Percentiles rank a stretch among this genome's conserved stretches.
Evolutionary conservation across 2,797 vertebrate genomes (phyloP).

Genomic region (Morelia viridis): DNA sequence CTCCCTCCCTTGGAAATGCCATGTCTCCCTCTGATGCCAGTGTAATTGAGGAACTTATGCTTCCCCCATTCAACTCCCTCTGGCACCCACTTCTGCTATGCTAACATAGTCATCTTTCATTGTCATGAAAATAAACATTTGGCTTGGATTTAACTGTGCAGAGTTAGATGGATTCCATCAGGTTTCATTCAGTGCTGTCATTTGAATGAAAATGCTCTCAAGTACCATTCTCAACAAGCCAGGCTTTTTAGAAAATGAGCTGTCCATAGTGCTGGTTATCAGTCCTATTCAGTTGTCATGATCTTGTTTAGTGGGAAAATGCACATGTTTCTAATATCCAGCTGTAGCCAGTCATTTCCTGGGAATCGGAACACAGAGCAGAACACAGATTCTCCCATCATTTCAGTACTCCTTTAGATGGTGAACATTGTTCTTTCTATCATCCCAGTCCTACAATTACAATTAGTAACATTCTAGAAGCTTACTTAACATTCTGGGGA

Average conservation of each 20-base stretch:
- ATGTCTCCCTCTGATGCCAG: neutral
- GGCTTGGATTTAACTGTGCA: neutral
- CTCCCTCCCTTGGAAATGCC: neutral
- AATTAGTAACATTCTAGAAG: slow-evolving; percentile 53
- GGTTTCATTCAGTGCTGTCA: neutral
- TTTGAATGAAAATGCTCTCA: slow-evolving; percentile 33
- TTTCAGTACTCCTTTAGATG: neutral
- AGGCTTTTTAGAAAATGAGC: slow-evolving; percentile 60
- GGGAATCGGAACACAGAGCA: slow-evolving; percentile 51
- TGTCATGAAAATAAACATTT: neutral
- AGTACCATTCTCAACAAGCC: slow-evolving; percentile 49
- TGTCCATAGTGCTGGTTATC: slow-evolving; percentile 33
- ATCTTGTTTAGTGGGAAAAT: slow-evolving; percentile 62
- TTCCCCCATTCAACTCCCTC: neutral
- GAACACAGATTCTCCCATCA: slow-evolving; percentile 32
- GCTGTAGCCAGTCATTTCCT: slow-evolving; percentile 41
- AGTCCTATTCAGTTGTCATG: slow-evolving; percentile 57
- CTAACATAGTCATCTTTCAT: neutral
- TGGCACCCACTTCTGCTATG: neutral
- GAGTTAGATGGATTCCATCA: neutral
- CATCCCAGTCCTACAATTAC: slow-evolving; percentile 52
- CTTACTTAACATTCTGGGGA: slow-evolving; percentile 22
- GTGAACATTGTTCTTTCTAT: slow-evolving; percentile 33
- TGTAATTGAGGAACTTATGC: neutral
- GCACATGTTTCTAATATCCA: slow-evolving; percentile 54